phyloP scores from a whole-genome alignment of 1,140 invertebrate genomes.

The Brachionus koreanus region DNA sequence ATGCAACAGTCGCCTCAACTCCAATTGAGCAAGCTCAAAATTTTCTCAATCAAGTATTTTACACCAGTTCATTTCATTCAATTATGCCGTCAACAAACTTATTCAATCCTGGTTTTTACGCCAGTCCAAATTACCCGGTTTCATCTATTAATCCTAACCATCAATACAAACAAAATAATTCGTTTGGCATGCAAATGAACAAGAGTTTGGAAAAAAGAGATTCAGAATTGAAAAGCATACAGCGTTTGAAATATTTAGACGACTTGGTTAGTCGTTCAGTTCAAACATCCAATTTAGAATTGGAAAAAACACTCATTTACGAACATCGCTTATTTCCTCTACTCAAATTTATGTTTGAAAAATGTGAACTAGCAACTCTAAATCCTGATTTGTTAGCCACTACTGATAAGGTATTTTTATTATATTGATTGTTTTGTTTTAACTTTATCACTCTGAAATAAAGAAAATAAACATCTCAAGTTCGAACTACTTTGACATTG shows the following conservation, averaged over 20 bases:
- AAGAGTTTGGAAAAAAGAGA: not conserved
- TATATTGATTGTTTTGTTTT: not conserved
- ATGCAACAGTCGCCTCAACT: not conserved
- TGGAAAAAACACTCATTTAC: conserved; percentile 37
- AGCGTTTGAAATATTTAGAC: not conserved
- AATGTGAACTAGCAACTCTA: conserved; percentile 56
- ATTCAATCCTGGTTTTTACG: not conserved
- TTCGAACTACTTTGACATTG: conserved; percentile 63
- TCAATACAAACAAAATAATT: not conserved
- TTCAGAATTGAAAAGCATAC: not conserved
- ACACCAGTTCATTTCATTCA: not conserved
- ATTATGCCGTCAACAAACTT: not conserved
- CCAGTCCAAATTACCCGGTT: not conserved
- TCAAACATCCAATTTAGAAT: not conserved
- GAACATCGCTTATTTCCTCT: conserved; percentile 57
- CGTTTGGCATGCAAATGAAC: not conserved
- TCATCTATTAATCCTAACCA: not conserved
- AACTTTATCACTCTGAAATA: conserved; percentile 56
- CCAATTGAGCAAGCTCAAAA: not conserved
- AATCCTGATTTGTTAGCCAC: conserved; percentile 52
- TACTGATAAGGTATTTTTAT: conserved; percentile 46
- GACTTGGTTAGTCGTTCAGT: not conserved
- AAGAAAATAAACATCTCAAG: conserved; percentile 80
- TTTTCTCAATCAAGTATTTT: conserved; percentile 16
- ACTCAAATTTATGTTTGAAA: conserved; percentile 56